These are phyloP conservation scores for Eufriesea mexicana DNA, from an alignment of 1,140 invertebrate species.

Conservation along the genomic window DNA sequence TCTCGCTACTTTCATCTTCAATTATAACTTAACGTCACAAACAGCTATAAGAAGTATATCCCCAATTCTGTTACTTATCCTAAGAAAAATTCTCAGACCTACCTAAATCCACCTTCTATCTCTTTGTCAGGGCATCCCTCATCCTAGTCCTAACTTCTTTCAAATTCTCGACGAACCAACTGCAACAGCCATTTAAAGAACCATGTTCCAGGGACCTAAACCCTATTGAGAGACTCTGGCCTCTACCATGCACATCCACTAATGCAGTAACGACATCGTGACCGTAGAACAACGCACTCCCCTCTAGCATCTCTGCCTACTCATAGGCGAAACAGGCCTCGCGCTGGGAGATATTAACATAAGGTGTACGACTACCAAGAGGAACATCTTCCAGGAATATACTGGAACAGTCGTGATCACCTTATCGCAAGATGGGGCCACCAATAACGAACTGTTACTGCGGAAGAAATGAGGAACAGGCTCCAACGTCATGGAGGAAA, in stretches of 20 bases:
- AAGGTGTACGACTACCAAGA: constrained; percentile 53
- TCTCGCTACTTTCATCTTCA: too few relatives aligned
- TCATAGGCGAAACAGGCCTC: constrained; percentile 39
- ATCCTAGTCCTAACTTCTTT: constrained; percentile 68
- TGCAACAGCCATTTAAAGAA: constrained; percentile 35
- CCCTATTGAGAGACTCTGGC: constrained; percentile 26
- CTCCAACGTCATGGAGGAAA: background rate
- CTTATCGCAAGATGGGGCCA: constrained; percentile 47
- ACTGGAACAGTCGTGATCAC: constrained; percentile 41
- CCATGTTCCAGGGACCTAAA: background rate
- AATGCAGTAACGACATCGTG: constrained; percentile 66
- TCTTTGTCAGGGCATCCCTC: too few relatives aligned
- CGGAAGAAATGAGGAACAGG: background rate
- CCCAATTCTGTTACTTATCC: too few relatives aligned
- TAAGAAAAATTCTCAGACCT: too few relatives aligned
- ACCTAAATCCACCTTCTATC: too few relatives aligned
- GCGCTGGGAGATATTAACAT: constrained; percentile 38
- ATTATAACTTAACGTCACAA: too few relatives aligned
- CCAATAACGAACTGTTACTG: constrained; percentile 44
- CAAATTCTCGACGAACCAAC: constrained; percentile 59
- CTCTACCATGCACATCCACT: constrained; percentile 38
- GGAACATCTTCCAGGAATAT: constrained; percentile 39
- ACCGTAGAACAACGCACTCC: constrained; percentile 54
- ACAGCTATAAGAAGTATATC: too few relatives aligned
- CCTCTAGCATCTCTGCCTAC: constrained; percentile 23